Evolutionary conservation across 2,797 vertebrate genomes (phyloP).

Genomic region (Dipus sagitta): DNA sequence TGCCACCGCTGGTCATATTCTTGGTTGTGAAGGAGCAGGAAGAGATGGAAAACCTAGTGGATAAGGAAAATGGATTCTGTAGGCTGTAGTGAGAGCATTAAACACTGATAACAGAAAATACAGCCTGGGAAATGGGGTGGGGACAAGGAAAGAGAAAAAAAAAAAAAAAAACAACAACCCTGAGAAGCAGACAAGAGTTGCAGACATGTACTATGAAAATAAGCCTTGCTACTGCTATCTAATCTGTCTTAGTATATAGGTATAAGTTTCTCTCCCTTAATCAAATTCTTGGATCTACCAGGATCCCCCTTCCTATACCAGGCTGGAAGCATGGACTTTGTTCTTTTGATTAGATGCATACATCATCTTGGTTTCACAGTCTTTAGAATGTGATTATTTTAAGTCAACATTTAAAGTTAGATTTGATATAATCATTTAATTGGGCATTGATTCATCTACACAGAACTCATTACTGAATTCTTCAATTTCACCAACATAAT

Average conservation of each 20-base stretch:
- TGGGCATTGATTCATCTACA: slow-evolving; percentile 81
- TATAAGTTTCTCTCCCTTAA: slow-evolving; percentile 53
- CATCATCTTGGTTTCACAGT: slow-evolving; percentile 68
- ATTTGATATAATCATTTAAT: slow-evolving; percentile 84
- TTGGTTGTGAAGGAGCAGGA: background rate
- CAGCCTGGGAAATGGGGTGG: background rate
- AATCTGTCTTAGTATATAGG: slow-evolving; percentile 18
- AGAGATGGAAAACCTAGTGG: background rate
- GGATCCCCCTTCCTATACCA: slow-evolving; percentile 7
- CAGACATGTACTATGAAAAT: background rate
- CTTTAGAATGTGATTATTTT: slow-evolving; percentile 80
- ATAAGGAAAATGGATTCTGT: slow-evolving; percentile 11
- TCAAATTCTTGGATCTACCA: slow-evolving; percentile 51
- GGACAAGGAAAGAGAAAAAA: background rate
- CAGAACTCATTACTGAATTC: slow-evolving; percentile 79
- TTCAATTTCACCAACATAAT: slow-evolving; percentile 81
- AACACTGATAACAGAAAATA: background rate
- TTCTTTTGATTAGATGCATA: slow-evolving; percentile 53
- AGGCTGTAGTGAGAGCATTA: background rate
- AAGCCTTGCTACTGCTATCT: background rate
- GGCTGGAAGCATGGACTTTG: background rate
- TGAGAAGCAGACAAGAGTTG: slow-evolving; percentile 10
- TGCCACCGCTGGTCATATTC: background rate
- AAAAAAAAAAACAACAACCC: too few relatives aligned
- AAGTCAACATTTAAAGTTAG: slow-evolving; percentile 81